phyloP scores from a whole-genome alignment of 92 coral and sea anemone genomes.

The Pocillopora meandrina region DNA sequence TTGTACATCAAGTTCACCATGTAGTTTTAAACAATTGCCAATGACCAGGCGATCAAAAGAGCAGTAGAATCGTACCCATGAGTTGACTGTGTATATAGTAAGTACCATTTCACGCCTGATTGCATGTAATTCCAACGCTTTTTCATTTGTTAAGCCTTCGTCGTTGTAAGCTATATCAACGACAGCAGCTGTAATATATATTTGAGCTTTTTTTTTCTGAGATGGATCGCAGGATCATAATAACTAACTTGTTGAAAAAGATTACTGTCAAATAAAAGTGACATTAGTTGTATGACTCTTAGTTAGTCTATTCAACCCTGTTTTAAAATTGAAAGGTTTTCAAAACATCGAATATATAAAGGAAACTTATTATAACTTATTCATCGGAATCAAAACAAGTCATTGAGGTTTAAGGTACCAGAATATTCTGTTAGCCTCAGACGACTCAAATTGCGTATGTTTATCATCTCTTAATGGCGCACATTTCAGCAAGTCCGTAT shows the following conservation, averaged over 20 bases:
- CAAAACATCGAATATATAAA: too few species aligned
- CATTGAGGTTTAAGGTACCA: not conserved
- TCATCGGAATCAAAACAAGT: not conserved
- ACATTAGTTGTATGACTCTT: too few species aligned
- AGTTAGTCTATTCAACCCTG: too few species aligned
- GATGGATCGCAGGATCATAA: too few species aligned
- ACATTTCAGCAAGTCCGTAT: slow-evolving; percentile 22
- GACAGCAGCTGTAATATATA: too few species aligned
- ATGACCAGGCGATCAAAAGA: not conserved
- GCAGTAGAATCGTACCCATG: not conserved
- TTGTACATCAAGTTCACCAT: not conserved
- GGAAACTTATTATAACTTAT: not conserved
- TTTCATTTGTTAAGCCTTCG: too few species aligned
- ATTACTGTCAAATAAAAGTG: too few species aligned
- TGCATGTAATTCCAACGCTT: too few species aligned
- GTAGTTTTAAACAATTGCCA: not conserved
- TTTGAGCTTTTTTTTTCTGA: too few species aligned
- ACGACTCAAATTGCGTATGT: not conserved
- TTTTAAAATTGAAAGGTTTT: too few species aligned
- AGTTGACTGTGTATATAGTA: not conserved
- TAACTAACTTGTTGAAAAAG: too few species aligned
- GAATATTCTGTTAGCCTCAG: not conserved
- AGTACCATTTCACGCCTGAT: not conserved
- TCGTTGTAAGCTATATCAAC: too few species aligned
- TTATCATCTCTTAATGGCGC: slow-evolving; percentile 4